Conservation (phyloP, 2,888 invertebrate species). For the Scaptomyza caliginosa region DNA sequence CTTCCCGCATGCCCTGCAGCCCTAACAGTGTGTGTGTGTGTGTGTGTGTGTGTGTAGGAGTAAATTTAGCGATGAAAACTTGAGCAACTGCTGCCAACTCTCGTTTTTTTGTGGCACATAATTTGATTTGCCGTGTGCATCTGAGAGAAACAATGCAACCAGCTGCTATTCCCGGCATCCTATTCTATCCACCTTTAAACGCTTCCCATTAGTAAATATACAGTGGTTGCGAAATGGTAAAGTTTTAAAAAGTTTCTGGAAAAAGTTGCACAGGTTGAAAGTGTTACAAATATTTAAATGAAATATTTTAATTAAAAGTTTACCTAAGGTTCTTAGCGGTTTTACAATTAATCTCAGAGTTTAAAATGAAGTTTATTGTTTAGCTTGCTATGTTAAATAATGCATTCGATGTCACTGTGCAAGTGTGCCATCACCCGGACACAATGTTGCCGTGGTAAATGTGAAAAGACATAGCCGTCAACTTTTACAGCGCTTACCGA, state of each 20-base stretch:
- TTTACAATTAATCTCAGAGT: too few relatives aligned
- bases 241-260: background rate
- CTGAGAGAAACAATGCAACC: conserved; percentile 32
- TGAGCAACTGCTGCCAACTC: conserved; percentile 48
- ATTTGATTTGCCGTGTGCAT: conserved; percentile 58
- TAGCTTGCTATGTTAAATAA: background rate
- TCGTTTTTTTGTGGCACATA: conserved; percentile 49
- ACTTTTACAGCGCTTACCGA: conserved; percentile 54
- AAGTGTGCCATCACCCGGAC: conserved; percentile 14
- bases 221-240: conserved; percentile 6
- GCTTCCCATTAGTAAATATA: background rate
- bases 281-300: background rate
- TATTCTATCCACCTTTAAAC: background rate
- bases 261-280: background rate
- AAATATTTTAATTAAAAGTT: background rate
- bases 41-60: conserved; percentile 2
- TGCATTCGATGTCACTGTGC: conserved; percentile 23
- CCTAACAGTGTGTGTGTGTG: conserved; percentile 13
- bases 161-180: conserved; percentile 3
- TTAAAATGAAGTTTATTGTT: too few relatives aligned
- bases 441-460: conserved; percentile 43
- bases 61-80: conserved; percentile 38
- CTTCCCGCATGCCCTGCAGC: background rate
- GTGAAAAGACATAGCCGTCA: conserved; percentile 34
- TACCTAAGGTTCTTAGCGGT: background rate